phyloP scores from a whole-genome alignment of 1,140 invertebrate genomes.

The Panagrolaimus sp. region DNA sequence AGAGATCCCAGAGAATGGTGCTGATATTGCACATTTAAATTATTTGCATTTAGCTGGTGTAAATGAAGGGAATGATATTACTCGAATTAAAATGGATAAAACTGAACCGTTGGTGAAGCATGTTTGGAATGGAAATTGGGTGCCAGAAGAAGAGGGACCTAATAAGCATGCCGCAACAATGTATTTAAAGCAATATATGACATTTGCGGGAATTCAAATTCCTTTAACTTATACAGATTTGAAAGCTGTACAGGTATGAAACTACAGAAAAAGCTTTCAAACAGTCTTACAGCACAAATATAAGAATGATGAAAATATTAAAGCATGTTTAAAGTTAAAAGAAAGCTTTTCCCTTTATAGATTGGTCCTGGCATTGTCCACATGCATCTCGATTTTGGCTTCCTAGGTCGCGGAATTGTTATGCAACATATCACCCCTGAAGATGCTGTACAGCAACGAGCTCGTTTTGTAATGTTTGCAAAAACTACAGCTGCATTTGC shows the following conservation, averaged over 20 bases:
- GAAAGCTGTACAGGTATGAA: constrained; percentile 60
- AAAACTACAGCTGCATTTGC: constrained; percentile 64
- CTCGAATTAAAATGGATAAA: constrained; percentile 20
- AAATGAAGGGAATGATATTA: constrained; percentile 50
- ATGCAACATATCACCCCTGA: constrained; percentile 75
- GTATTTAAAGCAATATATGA: constrained; percentile 64
- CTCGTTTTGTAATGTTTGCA: constrained; percentile 72
- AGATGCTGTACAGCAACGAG: constrained; percentile 71
- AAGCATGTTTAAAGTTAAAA: too few relatives aligned
- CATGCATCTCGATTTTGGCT: constrained; percentile 64
- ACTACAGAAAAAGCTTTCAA: too few relatives aligned
- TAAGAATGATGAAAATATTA: too few relatives aligned
- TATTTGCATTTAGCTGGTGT: constrained; percentile 68
- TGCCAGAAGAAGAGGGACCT: constrained; percentile 48
- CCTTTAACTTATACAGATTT: constrained; percentile 63
- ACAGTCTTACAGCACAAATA: too few relatives aligned
- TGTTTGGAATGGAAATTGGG: constrained; percentile 60
- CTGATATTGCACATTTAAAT: constrained; percentile 73
- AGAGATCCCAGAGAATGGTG: constrained; percentile 86
- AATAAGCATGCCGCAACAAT: constrained; percentile 66
- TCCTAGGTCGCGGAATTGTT: constrained; percentile 68
- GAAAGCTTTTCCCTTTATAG: constrained; percentile 60
- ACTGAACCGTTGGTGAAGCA: constrained; percentile 58
- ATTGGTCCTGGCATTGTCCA: constrained; percentile 75
- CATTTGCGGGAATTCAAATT: constrained; percentile 62